These are phyloP conservation scores for Nephrotoma guestfalica DNA, from an alignment of 2,888 invertebrate species.

Conservation along the genomic window DNA sequence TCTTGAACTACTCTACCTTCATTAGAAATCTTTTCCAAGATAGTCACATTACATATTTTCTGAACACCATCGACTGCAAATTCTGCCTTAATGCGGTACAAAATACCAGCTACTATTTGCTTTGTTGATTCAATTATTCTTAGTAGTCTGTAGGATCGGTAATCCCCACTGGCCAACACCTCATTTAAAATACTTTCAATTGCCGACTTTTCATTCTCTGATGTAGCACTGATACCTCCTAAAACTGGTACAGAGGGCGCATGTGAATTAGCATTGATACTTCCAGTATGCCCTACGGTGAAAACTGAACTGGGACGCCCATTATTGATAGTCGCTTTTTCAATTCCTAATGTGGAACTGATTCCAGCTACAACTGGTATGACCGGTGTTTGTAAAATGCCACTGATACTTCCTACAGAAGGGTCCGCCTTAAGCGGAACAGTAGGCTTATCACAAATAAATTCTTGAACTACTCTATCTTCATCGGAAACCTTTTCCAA, in stretches of 20 bases:
- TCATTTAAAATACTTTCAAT: not conserved
- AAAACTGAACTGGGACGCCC: too few species aligned
- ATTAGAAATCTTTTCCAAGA: not conserved
- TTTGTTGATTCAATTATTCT: slow-evolving; percentile 33
- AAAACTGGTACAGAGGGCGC: not conserved
- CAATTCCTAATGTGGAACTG: not conserved
- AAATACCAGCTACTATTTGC: slow-evolving; percentile 39
- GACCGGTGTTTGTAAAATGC: not conserved
- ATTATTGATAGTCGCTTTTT: not conserved
- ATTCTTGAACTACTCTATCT: not conserved
- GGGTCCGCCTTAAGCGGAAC: not conserved
- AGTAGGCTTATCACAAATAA: not conserved
- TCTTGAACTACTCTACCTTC: not conserved
- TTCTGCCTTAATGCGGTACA: slow-evolving; percentile 42
- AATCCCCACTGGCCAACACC: not conserved
- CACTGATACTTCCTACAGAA: not conserved
- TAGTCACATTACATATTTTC: slow-evolving; percentile 16
- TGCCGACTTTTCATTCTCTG: not conserved
- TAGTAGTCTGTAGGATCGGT: not conserved
- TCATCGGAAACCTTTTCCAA: not conserved
- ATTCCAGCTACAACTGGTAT: not conserved
- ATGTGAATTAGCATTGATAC: too few species aligned
- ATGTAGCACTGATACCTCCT: not conserved
- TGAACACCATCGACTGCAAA: slow-evolving; percentile 36
- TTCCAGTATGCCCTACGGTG: too few species aligned